A percentile compares a stretch with the other conserved stretches of the same genome.
Evolutionary conservation across 2,797 vertebrate species (phyloP).

Genomic region (Pogonophryne albipinna): DNA sequence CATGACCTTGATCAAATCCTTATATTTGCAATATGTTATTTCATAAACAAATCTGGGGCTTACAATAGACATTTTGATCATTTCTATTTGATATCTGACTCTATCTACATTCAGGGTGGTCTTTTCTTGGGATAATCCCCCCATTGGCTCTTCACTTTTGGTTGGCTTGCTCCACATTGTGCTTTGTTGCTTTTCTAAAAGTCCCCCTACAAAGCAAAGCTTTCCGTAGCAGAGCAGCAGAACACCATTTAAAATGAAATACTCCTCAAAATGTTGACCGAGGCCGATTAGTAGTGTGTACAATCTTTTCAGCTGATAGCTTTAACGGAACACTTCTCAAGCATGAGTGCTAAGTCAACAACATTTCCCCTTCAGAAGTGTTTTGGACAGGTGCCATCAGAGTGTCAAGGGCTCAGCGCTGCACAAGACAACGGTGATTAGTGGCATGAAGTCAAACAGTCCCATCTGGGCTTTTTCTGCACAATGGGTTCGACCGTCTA

Average conservation of each 20-base stretch:
- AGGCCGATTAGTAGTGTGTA: constrained; percentile 5
- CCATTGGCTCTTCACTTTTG: not conserved
- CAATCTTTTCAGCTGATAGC: constrained; percentile 23
- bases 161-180: not conserved
- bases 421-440: constrained; percentile 54
- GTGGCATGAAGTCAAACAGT: constrained; percentile 49
- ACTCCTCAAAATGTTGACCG: not conserved
- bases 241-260: constrained; percentile 10
- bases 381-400: constrained; percentile 22
- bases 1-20: not conserved
- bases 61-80: not conserved
- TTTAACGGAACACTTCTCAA: constrained; percentile 32
- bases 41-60: not conserved
- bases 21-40: not conserved
- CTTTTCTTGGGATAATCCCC: constrained; percentile 13
- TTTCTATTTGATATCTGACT: not conserved
- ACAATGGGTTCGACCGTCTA: not conserved
- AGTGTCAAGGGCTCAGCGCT: constrained; percentile 33
- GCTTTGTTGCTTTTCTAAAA: constrained; percentile 8
- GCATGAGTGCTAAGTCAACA: constrained; percentile 38
- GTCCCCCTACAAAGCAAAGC: not conserved
- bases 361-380: constrained; percentile 15
- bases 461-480: constrained; percentile 26
- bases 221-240: not conserved
- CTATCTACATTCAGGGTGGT: not conserved